These are phyloP conservation scores for Idaea biselata DNA, from an alignment of 2,888 invertebrate genomes.

Conservation along the genomic window DNA sequence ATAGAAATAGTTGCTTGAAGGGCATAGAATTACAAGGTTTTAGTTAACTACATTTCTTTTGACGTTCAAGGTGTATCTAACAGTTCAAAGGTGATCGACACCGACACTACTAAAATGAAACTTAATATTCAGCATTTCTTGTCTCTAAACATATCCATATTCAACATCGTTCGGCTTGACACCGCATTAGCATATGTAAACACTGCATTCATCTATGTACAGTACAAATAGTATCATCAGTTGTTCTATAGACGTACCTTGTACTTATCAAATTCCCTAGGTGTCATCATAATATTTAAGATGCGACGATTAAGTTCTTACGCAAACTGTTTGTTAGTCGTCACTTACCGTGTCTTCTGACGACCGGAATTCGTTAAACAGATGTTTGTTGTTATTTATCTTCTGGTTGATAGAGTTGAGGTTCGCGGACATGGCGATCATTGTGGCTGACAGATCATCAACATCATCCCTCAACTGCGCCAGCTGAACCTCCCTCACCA, in stretches of 20 bases:
- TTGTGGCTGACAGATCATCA: slow-evolving; percentile 61
- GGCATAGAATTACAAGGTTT: slow-evolving; percentile 17
- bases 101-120: neutral
- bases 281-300: neutral
- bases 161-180: slow-evolving; percentile 2
- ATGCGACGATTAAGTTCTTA: neutral
- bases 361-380: slow-evolving; percentile 59
- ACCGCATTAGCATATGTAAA: slow-evolving; percentile 12
- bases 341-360: slow-evolving; percentile 69
- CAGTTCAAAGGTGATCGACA: neutral
- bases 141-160: slow-evolving; percentile 1
- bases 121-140: neutral
- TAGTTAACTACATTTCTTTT: slow-evolving; percentile 3
- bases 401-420: slow-evolving; percentile 62
- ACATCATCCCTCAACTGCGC: slow-evolving; percentile 57
- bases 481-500: slow-evolving; percentile 63
- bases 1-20: slow-evolving; percentile 16
- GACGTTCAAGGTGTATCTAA: slow-evolving; percentile 2
- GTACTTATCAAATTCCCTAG: neutral
- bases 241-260: neutral
- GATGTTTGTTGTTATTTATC: slow-evolving; percentile 55
- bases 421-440: slow-evolving; percentile 61
- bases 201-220: slow-evolving; percentile 13
- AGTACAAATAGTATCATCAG: slow-evolving; percentile 5
- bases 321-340: neutral